A percentile compares a stretch with the other conserved stretches of the same genome.
Evolutionary conservation across 1,140 invertebrate genomes (phyloP).

Genomic region (Zaprionus tsacasi): DNA sequence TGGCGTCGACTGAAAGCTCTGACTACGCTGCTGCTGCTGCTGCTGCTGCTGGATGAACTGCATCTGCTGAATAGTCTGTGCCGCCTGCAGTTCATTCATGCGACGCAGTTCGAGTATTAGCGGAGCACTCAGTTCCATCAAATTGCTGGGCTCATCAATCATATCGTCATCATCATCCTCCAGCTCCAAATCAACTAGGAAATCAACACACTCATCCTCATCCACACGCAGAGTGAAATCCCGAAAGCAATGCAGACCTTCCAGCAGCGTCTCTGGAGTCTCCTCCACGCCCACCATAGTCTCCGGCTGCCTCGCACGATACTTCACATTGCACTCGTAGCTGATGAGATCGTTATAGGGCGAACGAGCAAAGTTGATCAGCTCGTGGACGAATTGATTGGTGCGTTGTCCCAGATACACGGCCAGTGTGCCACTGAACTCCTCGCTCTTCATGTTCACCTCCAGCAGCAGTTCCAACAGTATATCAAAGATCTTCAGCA

Average conservation of each 20-base stretch:
- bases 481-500: slow-evolving; percentile 31
- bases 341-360: slow-evolving; percentile 87
- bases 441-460: slow-evolving; percentile 21
- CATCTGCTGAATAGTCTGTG: not conserved
- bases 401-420: slow-evolving; percentile 86
- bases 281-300: not conserved
- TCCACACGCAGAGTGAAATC: slow-evolving; percentile 51
- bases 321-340: slow-evolving; percentile 59
- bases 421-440: slow-evolving; percentile 72
- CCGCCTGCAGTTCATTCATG: slow-evolving; percentile 3
- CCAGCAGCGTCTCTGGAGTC: not conserved
- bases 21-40: not conserved
- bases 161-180: slow-evolving; percentile 44
- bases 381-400: slow-evolving; percentile 94
- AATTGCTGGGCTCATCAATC: slow-evolving; percentile 4
- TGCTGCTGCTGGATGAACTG: not conserved
- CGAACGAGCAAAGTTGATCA: slow-evolving; percentile 93
- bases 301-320: slow-evolving; percentile 4
- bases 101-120: not conserved
- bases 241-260: slow-evolving; percentile 39
- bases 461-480: slow-evolving; percentile 36
- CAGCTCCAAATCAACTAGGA: slow-evolving; percentile 26
- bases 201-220: slow-evolving; percentile 49
- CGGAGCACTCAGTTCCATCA: not conserved
- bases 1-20: too few species aligned